Evolutionary conservation across 1,140 invertebrate genomes (phyloP).

Genomic region (Phenacoccus solenopsis): DNA sequence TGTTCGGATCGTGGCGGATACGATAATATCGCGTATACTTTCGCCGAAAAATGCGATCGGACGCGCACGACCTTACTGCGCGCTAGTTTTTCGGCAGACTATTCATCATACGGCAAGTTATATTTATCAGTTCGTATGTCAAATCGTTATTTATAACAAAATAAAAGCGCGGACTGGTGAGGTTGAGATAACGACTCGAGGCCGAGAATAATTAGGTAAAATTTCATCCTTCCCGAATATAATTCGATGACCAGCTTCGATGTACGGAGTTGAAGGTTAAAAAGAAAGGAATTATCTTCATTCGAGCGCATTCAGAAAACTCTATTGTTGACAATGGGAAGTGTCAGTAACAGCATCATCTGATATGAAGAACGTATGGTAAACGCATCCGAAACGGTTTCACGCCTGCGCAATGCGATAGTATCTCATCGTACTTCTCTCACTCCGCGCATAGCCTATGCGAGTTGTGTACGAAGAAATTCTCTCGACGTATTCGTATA

Average conservation of each 20-base stretch:
- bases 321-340: neutral
- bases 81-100: neutral
- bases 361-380: neutral
- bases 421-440: neutral
- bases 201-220: neutral
- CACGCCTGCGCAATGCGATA: slow-evolving; percentile 13
- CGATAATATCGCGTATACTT: neutral
- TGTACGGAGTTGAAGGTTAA: too few relatives aligned
- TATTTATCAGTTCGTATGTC: neutral
- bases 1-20: neutral
- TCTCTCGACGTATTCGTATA: too few relatives aligned
- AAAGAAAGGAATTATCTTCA: too few relatives aligned
- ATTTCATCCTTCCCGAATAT: neutral
- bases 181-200: too few relatives aligned
- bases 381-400: slow-evolving; percentile 1
- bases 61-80: too few relatives aligned
- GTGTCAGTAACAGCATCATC: neutral
- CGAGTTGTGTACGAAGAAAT: too few relatives aligned
- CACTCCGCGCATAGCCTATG: too few relatives aligned
- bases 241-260: too few relatives aligned
- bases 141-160: neutral
- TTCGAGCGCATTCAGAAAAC: neutral
- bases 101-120: neutral
- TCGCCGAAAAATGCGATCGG: neutral
- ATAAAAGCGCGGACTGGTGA: too few relatives aligned